Base-by-base conservation (phyloP, 2,888 invertebrate genomes). In the Plusia festucae region DNA sequence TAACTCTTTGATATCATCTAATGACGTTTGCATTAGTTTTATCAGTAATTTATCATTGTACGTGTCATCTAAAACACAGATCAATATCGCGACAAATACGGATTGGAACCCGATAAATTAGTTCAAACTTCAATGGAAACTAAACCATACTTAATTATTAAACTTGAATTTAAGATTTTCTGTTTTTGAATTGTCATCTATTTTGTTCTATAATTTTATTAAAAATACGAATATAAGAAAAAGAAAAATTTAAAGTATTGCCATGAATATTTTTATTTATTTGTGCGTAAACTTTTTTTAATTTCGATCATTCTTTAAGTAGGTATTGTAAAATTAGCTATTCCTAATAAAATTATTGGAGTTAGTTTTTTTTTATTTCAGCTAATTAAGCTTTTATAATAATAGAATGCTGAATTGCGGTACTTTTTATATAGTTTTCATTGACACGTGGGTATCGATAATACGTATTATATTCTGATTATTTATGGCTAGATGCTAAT, bases 361-460 rank as follows among this genome's bases (percentile, higher is more conserved):
- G 15, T 34, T 34, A 13, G 1, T n/a, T 15, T 40, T n/a, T 4
- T 40, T 40, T 40, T n/a, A 6, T 40, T 40, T 40, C n/a, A 34
- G n/a, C 40, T n/a, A 24, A 2, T 40, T 40, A 1, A n/a, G 15
- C 34, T 40, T 9, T 40, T n/a, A n/a, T n/a, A n/a, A n/a, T 6
- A 40, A n/a, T 40, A 40, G 40, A 34, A n/a, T n/a, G n/a, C 40
- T n/a, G 40, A 5, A 6, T n/a, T 40, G 40, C 40, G 40, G 40
- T 40, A 40, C 40, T 40, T 34, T 32, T 34, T 40, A 8, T n/a
- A 40, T 40, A n/a, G 40, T 40, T n/a, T 40, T n/a, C 40, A 40
- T 40, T n/a, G 40, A n/a, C 40, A 40, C 40, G 40, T 40, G 40
- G n/a, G n/a, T 40, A 40, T 40, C n/a, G 40, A 40, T n/a, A 40